Evolutionary conservation across 1,140 invertebrate genomes (phyloP), one percentile per base, ranked within the genome.

Genomic region (Bombus consobrinus): DNA sequence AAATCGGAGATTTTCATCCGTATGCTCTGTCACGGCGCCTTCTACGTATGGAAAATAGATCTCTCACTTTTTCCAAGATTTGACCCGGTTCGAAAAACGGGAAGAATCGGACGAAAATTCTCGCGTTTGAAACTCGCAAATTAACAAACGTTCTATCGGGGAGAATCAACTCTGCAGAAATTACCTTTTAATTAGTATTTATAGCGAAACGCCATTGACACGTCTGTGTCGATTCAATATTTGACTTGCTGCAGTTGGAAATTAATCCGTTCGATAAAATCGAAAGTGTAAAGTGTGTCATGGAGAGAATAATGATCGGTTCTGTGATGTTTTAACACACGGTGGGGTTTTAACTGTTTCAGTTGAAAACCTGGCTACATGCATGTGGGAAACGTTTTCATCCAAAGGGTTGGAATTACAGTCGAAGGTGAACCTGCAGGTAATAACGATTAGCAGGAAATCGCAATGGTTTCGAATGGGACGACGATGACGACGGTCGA

Each of bases 391-490:
- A 57, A 2, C 32, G 25, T 59, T 25, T 39, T n/a, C 18, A 25
- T 37, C 28, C 2, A 37, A 37, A 3, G 22, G 3, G 10, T 62
- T 13, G 15, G 6, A 68, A 53, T 53, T 75, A 25, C 25, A 34
- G 1, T 1, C 1, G 8, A 2, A 9, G 28, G 25, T 13, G 28
- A 59, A 43, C 32, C 12, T 6, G 8, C 3, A 25, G 6, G 5
- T 34, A 41, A 81, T 74, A 81, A 81, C 37, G 59, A 81, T 85
- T 74, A 85, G 28, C 68, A 57, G 59, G 34, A 68, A 81, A 81
- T 85, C 71, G 37, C 43, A 5, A 25, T 32, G 53, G 47, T 53
- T 47, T 81, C 22, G 83, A 74, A n/a, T 34, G 57, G 32, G 22
- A 18, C 15, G 15, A 18, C 3, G 10, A 34, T n/a, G 77, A 66